Percentiles rank a stretch among this genome's conserved stretches.
Conservation (phyloP, 2,888 invertebrate genomes). For the Meiosimyza platycephala region DNA sequence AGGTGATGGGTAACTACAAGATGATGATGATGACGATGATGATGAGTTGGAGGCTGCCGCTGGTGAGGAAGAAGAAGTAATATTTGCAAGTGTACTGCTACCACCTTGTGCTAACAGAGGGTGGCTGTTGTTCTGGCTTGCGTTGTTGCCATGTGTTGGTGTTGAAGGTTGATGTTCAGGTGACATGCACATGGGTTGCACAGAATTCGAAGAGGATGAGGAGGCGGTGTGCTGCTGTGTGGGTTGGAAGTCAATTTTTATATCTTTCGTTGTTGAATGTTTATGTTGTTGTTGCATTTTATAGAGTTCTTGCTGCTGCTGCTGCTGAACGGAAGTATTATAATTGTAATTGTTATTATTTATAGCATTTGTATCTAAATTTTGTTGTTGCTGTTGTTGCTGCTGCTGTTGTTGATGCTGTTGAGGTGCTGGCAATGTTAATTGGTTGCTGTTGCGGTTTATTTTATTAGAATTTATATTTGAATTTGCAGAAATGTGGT, state of each 20-base stretch:
- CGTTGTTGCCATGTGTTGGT: constrained; percentile 29
- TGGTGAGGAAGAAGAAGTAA: constrained; percentile 50
- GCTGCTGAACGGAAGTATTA: constrained; percentile 49
- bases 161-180: constrained; percentile 58
- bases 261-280: constrained; percentile 44
- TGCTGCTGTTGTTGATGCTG: constrained; percentile 42
- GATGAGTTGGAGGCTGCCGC: constrained; percentile 52
- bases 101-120: constrained; percentile 36
- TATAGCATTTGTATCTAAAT: constrained; percentile 59
- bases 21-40: constrained; percentile 58
- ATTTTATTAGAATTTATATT: constrained; percentile 58
- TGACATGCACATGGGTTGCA: constrained; percentile 64
- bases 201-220: constrained; percentile 43
- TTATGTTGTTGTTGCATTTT: constrained; percentile 46
- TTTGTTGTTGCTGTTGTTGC: constrained; percentile 44
- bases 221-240: constrained; percentile 48
- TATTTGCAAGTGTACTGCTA: constrained; percentile 45
- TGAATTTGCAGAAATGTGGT: constrained; percentile 55
- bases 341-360: constrained; percentile 58
- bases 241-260: constrained; percentile 45
- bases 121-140: constrained; percentile 43
- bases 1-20: constrained; percentile 44
- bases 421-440: constrained; percentile 44
- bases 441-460: constrained; percentile 51
- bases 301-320: constrained; percentile 50